Percentiles rank a stretch among this genome's conserved stretches.
phyloP scores from a whole-genome alignment of 2,888 invertebrate genomes.

The Tenthredo amoena region DNA sequence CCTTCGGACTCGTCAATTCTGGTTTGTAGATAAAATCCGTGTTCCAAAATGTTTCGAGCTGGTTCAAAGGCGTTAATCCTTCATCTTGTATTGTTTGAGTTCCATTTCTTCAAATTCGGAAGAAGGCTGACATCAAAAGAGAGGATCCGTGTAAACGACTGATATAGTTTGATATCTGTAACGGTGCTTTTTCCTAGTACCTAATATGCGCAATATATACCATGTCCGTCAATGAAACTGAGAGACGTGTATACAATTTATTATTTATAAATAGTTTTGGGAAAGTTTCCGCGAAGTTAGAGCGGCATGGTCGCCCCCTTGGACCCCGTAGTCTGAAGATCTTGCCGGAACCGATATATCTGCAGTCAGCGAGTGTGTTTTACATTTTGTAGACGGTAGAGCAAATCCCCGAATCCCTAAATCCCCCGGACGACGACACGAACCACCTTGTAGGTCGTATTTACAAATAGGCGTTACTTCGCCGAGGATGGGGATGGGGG shows the following conservation, averaged over 20 bases:
- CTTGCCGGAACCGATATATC: conserved; percentile 70
- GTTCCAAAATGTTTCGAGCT: too few species aligned
- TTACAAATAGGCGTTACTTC: conserved; percentile 48
- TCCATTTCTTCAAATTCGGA: too few species aligned
- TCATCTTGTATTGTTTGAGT: too few species aligned
- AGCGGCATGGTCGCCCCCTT: neutral
- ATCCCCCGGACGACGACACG: conserved; percentile 62
- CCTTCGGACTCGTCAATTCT: too few species aligned
- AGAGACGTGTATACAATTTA: neutral
- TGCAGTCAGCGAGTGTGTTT: conserved; percentile 62
- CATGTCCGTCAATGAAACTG: neutral
- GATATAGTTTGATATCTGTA: neutral
- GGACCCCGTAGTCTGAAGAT: conserved; percentile 51
- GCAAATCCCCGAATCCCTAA: conserved; percentile 54
- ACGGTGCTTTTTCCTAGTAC: neutral
- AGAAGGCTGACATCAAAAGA: too few species aligned
- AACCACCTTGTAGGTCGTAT: conserved; percentile 66
- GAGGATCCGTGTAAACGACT: too few species aligned
- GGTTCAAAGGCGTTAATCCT: too few species aligned
- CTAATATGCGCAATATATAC: neutral
- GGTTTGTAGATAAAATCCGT: too few species aligned
- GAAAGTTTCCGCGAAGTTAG: conserved; percentile 47
- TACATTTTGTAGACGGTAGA: conserved; percentile 65
- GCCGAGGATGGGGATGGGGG: neutral
- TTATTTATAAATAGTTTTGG: conserved; percentile 68